These are phyloP conservation scores for Sebastes vulpes DNA, from an alignment of 2,797 vertebrate genomes.

Conservation along the genomic window DNA sequence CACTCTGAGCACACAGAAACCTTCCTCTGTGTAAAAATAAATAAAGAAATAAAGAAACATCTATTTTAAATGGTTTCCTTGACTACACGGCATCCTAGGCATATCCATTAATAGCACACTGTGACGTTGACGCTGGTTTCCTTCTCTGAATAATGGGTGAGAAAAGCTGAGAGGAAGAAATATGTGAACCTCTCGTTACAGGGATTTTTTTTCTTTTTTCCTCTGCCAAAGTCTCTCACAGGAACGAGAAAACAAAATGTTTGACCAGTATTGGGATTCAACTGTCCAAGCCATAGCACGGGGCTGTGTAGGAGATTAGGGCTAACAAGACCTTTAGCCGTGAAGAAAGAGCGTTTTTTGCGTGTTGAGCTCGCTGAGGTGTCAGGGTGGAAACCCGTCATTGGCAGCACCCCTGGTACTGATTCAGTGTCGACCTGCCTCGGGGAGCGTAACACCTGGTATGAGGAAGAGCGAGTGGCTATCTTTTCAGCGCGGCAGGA, in stretches of 20 bases:
- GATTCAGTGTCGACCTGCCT: slow-evolving; percentile 21
- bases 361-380: slow-evolving; percentile 25
- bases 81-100: slow-evolving; percentile 76
- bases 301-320: slow-evolving; percentile 29
- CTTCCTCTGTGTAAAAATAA: slow-evolving; percentile 16
- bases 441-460: neutral
- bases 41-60: slow-evolving; percentile 17
- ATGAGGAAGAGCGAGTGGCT: slow-evolving; percentile 15
- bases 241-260: slow-evolving; percentile 37
- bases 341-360: slow-evolving; percentile 36
- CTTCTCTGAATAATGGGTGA: slow-evolving; percentile 47
- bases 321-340: slow-evolving; percentile 44
- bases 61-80: slow-evolving; percentile 78
- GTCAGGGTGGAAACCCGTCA: slow-evolving; percentile 19
- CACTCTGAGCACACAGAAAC: slow-evolving; percentile 24
- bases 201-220: neutral
- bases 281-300: slow-evolving; percentile 5
- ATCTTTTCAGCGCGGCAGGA: slow-evolving; percentile 26
- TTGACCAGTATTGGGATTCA: slow-evolving; percentile 22
- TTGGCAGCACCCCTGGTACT: slow-evolving; percentile 22
- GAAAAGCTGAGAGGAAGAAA: slow-evolving; percentile 31
- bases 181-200: slow-evolving; percentile 27
- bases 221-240: slow-evolving; percentile 19
- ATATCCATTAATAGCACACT: slow-evolving; percentile 76
- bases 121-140: slow-evolving; percentile 66